These are phyloP conservation scores for Psilopogon haemacephalus DNA, from an alignment of 2,113 vertebrate species.

Conservation along the genomic window DNA sequence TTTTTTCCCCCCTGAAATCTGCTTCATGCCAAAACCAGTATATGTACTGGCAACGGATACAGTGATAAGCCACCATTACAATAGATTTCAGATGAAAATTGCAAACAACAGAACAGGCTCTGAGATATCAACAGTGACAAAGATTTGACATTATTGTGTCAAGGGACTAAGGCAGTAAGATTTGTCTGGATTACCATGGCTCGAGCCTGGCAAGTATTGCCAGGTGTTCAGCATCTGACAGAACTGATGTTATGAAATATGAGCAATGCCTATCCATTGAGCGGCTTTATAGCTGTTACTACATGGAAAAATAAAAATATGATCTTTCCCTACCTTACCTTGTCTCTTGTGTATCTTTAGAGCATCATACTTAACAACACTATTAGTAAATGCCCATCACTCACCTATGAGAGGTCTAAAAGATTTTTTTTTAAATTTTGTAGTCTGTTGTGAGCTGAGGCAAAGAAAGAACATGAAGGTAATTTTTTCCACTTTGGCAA, in stretches of 20 bases:
- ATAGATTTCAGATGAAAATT: neutral
- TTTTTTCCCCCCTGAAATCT: neutral
- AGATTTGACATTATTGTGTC: neutral
- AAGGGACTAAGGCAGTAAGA: neutral
- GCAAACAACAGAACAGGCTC: neutral
- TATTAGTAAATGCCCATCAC: neutral
- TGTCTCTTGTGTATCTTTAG: neutral
- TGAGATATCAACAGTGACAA: neutral
- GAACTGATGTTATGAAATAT: neutral
- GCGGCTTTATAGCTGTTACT: neutral
- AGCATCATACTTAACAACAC: neutral
- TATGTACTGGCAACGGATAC: neutral
- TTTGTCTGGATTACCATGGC: neutral
- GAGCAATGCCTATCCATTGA: neutral
- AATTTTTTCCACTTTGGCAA: neutral
- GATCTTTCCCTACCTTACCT: neutral
- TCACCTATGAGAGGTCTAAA: neutral
- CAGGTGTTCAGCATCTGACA: neutral
- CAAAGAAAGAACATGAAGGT: neutral
- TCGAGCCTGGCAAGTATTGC: neutral
- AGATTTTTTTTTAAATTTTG: neutral
- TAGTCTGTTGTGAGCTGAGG: neutral
- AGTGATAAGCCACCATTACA: neutral
- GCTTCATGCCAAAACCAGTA: neutral
- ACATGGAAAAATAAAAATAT: neutral